Evolutionary conservation across 1,140 invertebrate species (phyloP), one percentile per base, ranked within the genome.

Genomic region (Mesaphorura yosii): DNA sequence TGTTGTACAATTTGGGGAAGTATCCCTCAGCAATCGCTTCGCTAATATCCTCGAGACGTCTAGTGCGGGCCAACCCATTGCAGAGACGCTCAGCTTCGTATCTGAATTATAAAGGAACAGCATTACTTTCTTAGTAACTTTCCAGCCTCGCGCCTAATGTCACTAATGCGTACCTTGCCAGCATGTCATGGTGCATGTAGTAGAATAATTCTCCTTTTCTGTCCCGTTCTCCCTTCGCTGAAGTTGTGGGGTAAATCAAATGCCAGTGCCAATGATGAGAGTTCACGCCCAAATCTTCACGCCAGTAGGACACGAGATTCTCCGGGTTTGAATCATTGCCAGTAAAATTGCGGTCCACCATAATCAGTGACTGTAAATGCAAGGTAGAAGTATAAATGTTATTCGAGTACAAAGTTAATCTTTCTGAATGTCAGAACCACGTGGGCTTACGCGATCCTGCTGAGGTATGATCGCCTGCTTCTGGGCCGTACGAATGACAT

Each of bases 241-340:
- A 75, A 51, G 80, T 80, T n/a, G 14, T 20, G 1, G 84, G 83
- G 64, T 86, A 86, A 2, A 86, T 80, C 49, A 86, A 69, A 68
- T 87, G 84, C 84, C 81, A 84, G 63, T 89, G 85, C 86, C 86
- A 90, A 64, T 90, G 81, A 64, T 83, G 80, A 28, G 79, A 72
- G 41, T 57, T 57, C 5, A 61, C 31, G n/a, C 42, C 39, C 45
- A 61, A 31, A 44, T 58, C 59, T 54, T 61, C 59, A 1, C 59
- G 31, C 19, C 55, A 57, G 34, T 61, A 61, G 39, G 46, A 48
- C 0, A 61, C 26, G 1, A 17, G 20, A 39, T 49, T 58, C 42
- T 58, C 55, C 19, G 48, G 37, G 10, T 54, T 48, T 25, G 39
- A 51, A 4, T 51, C 52, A 3, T 15, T 17, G 23, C 41, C 59